Conservation (phyloP, 2,113 vertebrate species). For the Meleagris gallopavo region DNA sequence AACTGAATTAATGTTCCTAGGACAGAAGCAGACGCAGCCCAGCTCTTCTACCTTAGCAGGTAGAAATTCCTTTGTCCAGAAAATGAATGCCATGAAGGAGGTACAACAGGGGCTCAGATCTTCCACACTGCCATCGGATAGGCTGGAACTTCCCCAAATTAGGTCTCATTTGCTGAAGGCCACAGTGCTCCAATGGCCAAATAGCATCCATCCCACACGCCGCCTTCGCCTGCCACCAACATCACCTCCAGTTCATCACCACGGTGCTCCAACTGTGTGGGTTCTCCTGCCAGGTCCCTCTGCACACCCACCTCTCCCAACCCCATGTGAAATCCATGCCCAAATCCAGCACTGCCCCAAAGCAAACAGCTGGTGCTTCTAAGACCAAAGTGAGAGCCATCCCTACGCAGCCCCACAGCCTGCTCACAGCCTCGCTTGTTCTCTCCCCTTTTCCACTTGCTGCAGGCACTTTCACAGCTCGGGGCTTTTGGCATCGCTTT, state of each 20-base stretch:
- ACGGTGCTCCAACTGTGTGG: not conserved
- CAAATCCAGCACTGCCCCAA: accelerated
- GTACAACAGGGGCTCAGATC: not conserved
- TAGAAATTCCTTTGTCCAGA: not conserved
- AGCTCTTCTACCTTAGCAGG: not conserved
- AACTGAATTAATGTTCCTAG: not conserved
- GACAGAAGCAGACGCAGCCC: not conserved
- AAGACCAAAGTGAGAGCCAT: not conserved
- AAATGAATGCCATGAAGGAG: not conserved
- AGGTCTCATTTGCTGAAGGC: not conserved
- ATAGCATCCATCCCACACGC: not conserved
- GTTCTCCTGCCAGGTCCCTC: not conserved
- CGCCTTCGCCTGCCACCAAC: not conserved
- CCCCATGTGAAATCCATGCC: accelerated
- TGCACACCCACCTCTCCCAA: not conserved
- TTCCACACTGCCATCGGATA: not conserved
- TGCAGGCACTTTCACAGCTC: not conserved
- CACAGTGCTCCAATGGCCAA: accelerated
- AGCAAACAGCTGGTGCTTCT: not conserved
- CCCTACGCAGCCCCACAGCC: not conserved
- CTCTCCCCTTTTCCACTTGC: not conserved
- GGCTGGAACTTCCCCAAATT: not conserved
- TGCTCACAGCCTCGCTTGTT: not conserved
- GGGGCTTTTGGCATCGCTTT: not conserved
- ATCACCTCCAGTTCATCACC: not conserved